Conservation (phyloP, 2,888 invertebrate species). For the Nephrocerus scutellatus region DNA sequence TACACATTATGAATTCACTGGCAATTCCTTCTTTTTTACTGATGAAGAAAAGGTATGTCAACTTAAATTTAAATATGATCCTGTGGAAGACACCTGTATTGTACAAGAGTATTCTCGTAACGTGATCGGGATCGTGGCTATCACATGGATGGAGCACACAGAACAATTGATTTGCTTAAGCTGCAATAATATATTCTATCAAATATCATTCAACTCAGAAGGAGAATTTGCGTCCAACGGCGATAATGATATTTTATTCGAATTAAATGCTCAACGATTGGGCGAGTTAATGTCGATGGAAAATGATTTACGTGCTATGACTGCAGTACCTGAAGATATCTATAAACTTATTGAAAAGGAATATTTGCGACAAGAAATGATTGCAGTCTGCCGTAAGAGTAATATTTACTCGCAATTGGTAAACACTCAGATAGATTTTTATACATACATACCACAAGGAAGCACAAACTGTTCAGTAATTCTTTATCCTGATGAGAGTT, state of each 20-base stretch:
- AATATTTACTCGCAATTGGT: slow-evolving; percentile 23
- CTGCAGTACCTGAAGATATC: slow-evolving; percentile 26
- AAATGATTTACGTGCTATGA: slow-evolving; percentile 25
- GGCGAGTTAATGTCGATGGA: too few relatives aligned
- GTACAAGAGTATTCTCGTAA: slow-evolving; percentile 29
- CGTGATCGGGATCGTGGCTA: slow-evolving; percentile 36
- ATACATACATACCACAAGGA: too few relatives aligned
- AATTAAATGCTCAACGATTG: too few relatives aligned
- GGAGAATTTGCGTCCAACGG: not conserved
- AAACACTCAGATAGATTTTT: slow-evolving; percentile 27
- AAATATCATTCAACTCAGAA: slow-evolving; percentile 25
- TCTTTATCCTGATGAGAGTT: slow-evolving; percentile 18
- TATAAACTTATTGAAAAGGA: slow-evolving; percentile 31
- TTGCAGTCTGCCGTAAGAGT: slow-evolving; percentile 29
- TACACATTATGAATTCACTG: slow-evolving; percentile 30
- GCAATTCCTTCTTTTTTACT: slow-evolving; percentile 33
- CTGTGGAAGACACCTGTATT: slow-evolving; percentile 26
- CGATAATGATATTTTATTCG: not conserved
- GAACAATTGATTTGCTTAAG: slow-evolving; percentile 39
- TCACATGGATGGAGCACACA: slow-evolving; percentile 36
- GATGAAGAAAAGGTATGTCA: slow-evolving; percentile 35
- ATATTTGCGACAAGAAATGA: slow-evolving; percentile 35
- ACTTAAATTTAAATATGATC: slow-evolving; percentile 29
- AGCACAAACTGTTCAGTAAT: slow-evolving; percentile 23
- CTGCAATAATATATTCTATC: slow-evolving; percentile 43